These are phyloP conservation scores for Peromyscus aztecus DNA, from an alignment of 2,797 vertebrate species.

Conservation along the genomic window DNA sequence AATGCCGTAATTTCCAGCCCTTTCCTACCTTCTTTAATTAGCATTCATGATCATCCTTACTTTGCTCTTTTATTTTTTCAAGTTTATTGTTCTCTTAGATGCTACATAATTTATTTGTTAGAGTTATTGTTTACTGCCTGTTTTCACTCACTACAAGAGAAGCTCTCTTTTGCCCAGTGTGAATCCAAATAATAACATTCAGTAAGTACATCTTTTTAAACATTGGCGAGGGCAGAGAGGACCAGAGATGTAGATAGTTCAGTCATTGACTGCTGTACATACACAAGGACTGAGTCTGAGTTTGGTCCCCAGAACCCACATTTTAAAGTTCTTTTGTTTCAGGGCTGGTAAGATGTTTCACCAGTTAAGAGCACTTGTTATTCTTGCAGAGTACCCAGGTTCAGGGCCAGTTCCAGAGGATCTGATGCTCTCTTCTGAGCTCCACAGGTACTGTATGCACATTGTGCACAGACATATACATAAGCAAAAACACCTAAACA, in stretches of 20 bases:
- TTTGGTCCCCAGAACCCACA: background rate
- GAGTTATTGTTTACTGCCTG: slow-evolving; percentile 39
- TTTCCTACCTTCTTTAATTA: background rate
- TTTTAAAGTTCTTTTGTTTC: background rate
- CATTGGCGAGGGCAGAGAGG: background rate
- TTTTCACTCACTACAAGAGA: background rate
- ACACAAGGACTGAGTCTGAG: background rate
- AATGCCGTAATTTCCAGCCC: background rate
- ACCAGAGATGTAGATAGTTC: background rate
- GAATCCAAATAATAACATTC: slow-evolving; percentile 35
- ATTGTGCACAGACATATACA: background rate
- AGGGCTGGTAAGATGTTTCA: background rate
- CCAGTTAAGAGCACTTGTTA: background rate
- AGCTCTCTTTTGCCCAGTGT: slow-evolving; percentile 48
- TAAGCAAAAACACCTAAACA: background rate
- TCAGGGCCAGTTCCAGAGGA: background rate
- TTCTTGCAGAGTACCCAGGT: background rate
- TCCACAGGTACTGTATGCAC: background rate
- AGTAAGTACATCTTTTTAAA: background rate
- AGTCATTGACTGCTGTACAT: background rate
- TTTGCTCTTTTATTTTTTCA: background rate
- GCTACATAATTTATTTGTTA: slow-evolving; percentile 30
- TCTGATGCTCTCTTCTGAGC: background rate
- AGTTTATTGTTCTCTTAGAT: slow-evolving; percentile 40
- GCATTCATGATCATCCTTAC: background rate